Evolutionary conservation across 92 coral and sea anemone species (phyloP), one percentile per base, ranked within the genome.

Genomic region (Micromussa lordhowensis): DNA sequence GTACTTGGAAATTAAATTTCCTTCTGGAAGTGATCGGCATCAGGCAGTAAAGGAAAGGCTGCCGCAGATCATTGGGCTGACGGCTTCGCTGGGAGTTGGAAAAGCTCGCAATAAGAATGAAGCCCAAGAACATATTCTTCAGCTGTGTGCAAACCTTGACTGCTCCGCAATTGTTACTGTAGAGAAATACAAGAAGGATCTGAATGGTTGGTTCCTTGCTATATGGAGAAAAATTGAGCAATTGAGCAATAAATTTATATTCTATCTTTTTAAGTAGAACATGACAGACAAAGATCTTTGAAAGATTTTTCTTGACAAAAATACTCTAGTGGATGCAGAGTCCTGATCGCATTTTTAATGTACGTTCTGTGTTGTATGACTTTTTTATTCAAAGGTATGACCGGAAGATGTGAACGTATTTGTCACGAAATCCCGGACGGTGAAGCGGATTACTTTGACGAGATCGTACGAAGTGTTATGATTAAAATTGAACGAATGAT

Each of bases 1-100:
- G 38, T 96, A 96, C 79, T 59, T 94, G 78, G 93, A 85, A 1
- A 80, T 82, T 1, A 96, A 94, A 75, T 80, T 57, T 31, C 83
- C 53, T 21, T 77, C 73, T 80, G 51, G 61, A 21, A 24, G 61
- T 31, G 14, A 28, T 70, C 30, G 31, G 10, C 5, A 44, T 57
- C 29, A 78, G 68, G 75, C 63, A 21, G 79, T 10, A 8, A 82
- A 36, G n/a, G 38, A 72, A 36, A 93, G n/a, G 30, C 92, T 94
- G 22, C 99, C 99, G 0, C 99, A 96, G 91, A 83, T 96, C 82
- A 82, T 96, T 40, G 99, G 99, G 22, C 90, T 96, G 21, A 95
- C 99, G 16, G 99, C 99, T 14, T 96, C 99, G 12, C 93, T 95
- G 63, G 99, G 99, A 53, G 95, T 94, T 44, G 99, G 99, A 9